Conservation (phyloP, 2,797 vertebrate species). For the Phataginus tetradactyla region DNA sequence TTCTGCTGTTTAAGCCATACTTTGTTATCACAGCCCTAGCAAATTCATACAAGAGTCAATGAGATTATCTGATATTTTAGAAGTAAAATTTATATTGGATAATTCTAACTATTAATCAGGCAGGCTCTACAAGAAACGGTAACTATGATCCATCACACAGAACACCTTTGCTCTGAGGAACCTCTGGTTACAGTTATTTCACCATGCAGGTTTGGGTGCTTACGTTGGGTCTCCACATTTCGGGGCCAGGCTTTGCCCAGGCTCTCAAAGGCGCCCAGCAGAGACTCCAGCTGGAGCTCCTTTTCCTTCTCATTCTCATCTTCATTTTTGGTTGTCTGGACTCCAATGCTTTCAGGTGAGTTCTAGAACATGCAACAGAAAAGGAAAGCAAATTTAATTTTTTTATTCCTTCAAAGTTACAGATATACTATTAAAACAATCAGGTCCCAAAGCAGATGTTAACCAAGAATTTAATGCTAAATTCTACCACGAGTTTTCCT, state of each 20-base stretch:
- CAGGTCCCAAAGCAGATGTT: not conserved
- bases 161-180: not conserved
- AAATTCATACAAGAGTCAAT: not conserved
- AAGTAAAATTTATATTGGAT: not conserved
- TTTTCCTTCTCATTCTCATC: constrained; percentile 90
- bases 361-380: constrained; percentile 85
- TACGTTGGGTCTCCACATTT: constrained; percentile 92
- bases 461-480: constrained; percentile 28
- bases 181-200: not conserved
- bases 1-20: not conserved
- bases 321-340: constrained; percentile 82
- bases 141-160: not conserved
- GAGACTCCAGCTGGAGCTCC: constrained; percentile 92
- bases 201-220: constrained; percentile 59
- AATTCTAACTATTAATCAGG: not conserved
- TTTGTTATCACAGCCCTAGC: not conserved
- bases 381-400: not conserved
- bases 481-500: not conserved
- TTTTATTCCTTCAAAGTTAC: constrained; percentile 6
- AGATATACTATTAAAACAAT: not conserved
- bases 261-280: constrained; percentile 95
- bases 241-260: constrained; percentile 96
- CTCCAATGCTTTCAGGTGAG: constrained; percentile 87
- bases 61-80: not conserved
- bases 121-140: not conserved